Base-by-base conservation (phyloP, 2,797 vertebrate species). In the Nannoperca obscura region DNA sequence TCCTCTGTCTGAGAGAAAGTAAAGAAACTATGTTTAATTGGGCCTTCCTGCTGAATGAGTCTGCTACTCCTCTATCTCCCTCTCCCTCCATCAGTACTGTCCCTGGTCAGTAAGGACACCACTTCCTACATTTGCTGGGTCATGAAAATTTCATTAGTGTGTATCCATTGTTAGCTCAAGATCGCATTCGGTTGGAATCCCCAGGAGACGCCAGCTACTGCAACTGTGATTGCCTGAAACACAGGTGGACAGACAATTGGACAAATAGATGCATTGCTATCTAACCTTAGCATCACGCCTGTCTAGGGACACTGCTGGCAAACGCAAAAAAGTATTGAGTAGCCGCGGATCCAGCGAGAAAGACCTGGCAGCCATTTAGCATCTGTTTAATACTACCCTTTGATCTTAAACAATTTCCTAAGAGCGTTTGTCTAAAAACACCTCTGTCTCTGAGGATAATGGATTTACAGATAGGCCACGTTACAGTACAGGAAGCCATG, bases 71-170 rank as follows among this genome's bases (percentile, higher is more conserved):
- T 32, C 12, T 57, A 38, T 67, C 15, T 7, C 12, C 27, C 15
- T 44, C 34, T 69, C 53, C 46, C 49, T 72, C 15, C 38, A 38
- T 61, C 30, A 27, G 40, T 19, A 52, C 59, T 66, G 15, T 76
- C 66, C 53, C 52, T 27, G 69, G 67, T 61, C 62, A 78, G 69
- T 86, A 59, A 49, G 74, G 72, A 44, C 62, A 40, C 83, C 67
- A 79, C 88, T 87, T 86, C 69, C 70, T 82, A 62, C 85, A 86
- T 89, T 87, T 90, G 78, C 70, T 55, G 30, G 67, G 69, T 83
- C 73, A 70, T 92, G 78, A 89, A 91, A 85, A 83, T 93, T 85
- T 91, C 40, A 91, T 86, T 64, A 84, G 59, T 55, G 68, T 52
- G 12, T 34, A 84, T 83, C 75, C 78, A 78, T 70, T 82, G 78